Percentiles rank a stretch among this genome's conserved stretches.
Conservation (phyloP, 2,797 vertebrate species). For the Syndactyla subalaris region DNA sequence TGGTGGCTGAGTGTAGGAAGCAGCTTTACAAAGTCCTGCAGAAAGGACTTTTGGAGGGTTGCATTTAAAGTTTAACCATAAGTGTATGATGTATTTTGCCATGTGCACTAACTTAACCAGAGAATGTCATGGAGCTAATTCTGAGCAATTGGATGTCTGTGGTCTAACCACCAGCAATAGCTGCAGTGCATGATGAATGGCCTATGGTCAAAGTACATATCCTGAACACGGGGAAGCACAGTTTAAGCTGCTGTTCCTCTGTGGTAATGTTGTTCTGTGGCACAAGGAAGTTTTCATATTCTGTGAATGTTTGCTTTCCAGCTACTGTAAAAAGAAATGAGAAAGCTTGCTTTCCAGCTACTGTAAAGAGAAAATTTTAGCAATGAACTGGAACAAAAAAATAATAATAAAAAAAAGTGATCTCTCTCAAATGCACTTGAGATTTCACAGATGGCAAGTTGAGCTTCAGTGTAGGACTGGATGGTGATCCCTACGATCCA, state of each 20-base stretch:
- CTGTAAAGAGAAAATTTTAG: slow-evolving; percentile 1
- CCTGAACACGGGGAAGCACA: slow-evolving; percentile 15
- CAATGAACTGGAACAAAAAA: neutral
- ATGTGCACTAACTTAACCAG: slow-evolving; percentile 46
- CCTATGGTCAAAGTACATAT: slow-evolving; percentile 61
- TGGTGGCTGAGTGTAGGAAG: neutral
- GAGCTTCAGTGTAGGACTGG: neutral
- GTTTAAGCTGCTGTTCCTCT: slow-evolving; percentile 10
- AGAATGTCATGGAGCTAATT: slow-evolving; percentile 57
- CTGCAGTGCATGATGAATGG: slow-evolving; percentile 39
- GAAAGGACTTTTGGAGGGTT: neutral
- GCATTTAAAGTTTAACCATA: slow-evolving; percentile 6
- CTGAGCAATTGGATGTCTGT: slow-evolving; percentile 66
- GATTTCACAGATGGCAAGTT: neutral
- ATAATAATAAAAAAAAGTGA: rapidly evolving
- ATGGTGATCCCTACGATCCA: neutral
- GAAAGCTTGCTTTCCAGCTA: slow-evolving; percentile 11
- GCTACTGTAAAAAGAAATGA: slow-evolving; percentile 20
- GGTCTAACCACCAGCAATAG: slow-evolving; percentile 65
- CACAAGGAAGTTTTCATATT: neutral
- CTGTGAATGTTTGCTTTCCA: slow-evolving; percentile 22
- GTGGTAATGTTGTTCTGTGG: slow-evolving; percentile 12
- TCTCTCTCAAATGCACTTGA: neutral
- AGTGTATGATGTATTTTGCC: slow-evolving; percentile 47
- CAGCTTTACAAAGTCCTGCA: neutral